A percentile compares a stretch with the other conserved stretches of the same genome.
phyloP scores from a whole-genome alignment of 2,888 invertebrate species.

The Terebella lapidaria region DNA sequence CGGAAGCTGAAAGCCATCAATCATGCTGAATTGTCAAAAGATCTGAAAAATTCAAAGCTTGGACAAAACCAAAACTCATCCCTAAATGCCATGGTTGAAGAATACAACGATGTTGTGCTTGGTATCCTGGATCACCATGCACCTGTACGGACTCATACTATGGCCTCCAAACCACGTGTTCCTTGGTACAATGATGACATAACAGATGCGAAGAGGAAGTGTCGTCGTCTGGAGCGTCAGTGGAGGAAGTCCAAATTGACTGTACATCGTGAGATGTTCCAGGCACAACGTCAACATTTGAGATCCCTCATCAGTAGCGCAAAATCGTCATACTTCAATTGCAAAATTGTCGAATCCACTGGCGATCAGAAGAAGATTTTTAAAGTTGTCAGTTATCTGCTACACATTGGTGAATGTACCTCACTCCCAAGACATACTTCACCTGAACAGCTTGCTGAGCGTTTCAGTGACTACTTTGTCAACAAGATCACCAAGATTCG shows the following conservation, averaged over 20 bases:
- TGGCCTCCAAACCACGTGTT: background rate
- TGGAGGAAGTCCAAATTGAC: background rate
- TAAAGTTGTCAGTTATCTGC: no score
- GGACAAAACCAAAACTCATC: background rate
- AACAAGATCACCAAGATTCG: background rate
- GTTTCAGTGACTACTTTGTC: background rate
- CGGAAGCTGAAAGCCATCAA: no score
- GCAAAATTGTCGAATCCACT: background rate
- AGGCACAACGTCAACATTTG: background rate
- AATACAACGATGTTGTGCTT: background rate
- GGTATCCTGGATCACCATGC: background rate
- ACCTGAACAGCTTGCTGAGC: background rate
- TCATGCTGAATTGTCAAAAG: no score
- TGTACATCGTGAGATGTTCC: background rate
- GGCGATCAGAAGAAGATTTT: no score
- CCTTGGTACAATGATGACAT: background rate
- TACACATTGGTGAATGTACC: no score
- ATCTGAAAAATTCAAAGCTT: background rate
- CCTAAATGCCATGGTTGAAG: background rate
- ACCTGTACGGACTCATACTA: background rate
- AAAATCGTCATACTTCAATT: background rate
- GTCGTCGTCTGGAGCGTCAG: background rate
- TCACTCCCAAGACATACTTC: no score
- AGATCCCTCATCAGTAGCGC: background rate
- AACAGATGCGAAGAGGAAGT: background rate